These are phyloP conservation scores for Megathymus violae DNA, from an alignment of 1,140 invertebrate species.

Conservation along the genomic window DNA sequence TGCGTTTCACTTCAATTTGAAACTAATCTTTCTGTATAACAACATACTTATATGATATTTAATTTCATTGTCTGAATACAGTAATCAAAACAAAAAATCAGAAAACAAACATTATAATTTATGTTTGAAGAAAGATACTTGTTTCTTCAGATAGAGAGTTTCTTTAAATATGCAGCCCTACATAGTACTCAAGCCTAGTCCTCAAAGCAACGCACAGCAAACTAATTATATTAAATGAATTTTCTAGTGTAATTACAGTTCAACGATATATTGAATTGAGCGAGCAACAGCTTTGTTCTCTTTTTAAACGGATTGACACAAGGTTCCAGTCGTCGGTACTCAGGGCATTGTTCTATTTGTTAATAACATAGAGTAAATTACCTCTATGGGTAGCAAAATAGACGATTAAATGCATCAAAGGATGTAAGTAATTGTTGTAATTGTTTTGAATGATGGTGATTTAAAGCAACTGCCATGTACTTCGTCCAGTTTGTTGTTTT, in stretches of 20 bases:
- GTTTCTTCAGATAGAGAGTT: too few species aligned
- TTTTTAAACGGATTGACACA: constrained; percentile 32
- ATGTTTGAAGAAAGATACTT: too few species aligned
- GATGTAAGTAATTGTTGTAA: constrained; percentile 9
- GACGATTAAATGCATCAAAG: constrained; percentile 25
- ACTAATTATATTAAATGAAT: constrained; percentile 33
- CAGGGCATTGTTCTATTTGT: constrained; percentile 28
- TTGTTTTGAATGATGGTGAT: not conserved
- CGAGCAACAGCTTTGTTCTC: constrained; percentile 32
- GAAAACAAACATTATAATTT: too few species aligned
- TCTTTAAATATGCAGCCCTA: constrained; percentile 12
- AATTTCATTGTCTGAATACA: too few species aligned
- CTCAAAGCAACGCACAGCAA: constrained; percentile 28
- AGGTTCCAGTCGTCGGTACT: constrained; percentile 25
- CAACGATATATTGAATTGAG: constrained; percentile 32
- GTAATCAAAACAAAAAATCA: too few species aligned
- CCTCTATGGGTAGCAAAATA: constrained; percentile 15
- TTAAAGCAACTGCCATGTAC: constrained; percentile 4
- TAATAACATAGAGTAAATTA: constrained; percentile 18
- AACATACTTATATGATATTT: too few species aligned
- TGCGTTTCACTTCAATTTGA: not conserved
- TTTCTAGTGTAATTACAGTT: constrained; percentile 32
- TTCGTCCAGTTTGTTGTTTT: too few species aligned
- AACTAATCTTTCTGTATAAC: not conserved
- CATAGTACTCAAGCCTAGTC: constrained; percentile 23